phyloP scores from a whole-genome alignment of 1,140 invertebrate species.

The Ganaspis sp. region DNA sequence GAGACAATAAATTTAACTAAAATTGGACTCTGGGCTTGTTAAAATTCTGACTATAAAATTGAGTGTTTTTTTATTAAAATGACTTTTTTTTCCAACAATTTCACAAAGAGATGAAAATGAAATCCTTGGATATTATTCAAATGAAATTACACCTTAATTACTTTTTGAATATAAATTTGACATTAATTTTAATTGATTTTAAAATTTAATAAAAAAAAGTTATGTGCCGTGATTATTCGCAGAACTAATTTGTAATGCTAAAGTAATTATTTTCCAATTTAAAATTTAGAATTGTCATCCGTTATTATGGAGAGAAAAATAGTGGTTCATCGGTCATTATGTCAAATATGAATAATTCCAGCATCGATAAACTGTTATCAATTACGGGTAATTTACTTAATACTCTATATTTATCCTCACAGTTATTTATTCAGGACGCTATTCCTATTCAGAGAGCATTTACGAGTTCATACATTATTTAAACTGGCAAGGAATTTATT shows the following conservation, averaged over 20 bases:
- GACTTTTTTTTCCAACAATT: not conserved
- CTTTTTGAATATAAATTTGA: not conserved
- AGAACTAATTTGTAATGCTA: conserved; percentile 5
- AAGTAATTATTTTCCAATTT: conserved; percentile 1
- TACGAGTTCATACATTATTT: conserved; percentile 5
- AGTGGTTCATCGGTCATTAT: conserved; percentile 9
- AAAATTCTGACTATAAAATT: not conserved
- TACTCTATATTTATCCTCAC: not conserved
- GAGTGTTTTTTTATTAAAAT: not conserved
- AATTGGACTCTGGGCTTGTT: no score
- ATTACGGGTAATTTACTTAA: conserved; percentile 14
- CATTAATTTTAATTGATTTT: conserved; percentile 9
- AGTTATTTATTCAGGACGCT: conserved; percentile 9
- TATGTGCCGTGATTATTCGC: not conserved
- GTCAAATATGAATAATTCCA: conserved; percentile 10
- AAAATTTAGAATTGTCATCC: conserved; percentile 10
- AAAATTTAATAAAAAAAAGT: not conserved
- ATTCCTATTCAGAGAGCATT: not conserved
- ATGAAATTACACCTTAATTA: not conserved
- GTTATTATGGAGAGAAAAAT: not conserved
- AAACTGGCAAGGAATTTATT: not conserved
- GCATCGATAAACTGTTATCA: conserved; percentile 1
- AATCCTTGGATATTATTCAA: not conserved
- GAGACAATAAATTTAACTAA: no score
- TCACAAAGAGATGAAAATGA: not conserved